Evolutionary conservation across 2,797 vertebrate species (phyloP), one percentile per base, ranked within the genome.

Genomic region (Glyptemys insculpta): DNA sequence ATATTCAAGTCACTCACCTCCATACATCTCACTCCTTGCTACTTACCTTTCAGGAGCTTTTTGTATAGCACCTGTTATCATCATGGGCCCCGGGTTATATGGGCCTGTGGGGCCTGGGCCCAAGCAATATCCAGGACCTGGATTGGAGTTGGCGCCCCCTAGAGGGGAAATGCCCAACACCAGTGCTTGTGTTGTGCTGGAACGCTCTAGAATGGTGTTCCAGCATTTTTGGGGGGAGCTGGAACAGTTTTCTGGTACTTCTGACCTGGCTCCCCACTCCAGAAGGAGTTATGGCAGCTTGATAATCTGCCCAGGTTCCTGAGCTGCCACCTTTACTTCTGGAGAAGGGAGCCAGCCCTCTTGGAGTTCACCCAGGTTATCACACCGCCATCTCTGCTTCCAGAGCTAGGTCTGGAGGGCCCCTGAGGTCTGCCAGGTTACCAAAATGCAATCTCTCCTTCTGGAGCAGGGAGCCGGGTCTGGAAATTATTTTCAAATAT

Each of bases 11-110:
- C 68, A 41, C 37, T 8, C 53, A 54, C 21, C 68, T 41, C n/a
- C 37, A 72, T 12, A 72, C 18, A 72, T 19, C 37, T 72, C 11
- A 72, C 68, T 72, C 68, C 68, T 15, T 41, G 68, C 68, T 72
- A 23, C 19, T 72, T 41, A 41, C 23, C 37, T 23, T 10, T 72
- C 37, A 41, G 37, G 19, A 41, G 37, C 21, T 37, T 23, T 72
- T 62, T 59, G 29, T 16, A 62, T 34, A 62, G 29, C 59, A 15
- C 6, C 31, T 34, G 29, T 62, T 44, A 49, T 47, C 53, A 62
- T 8, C 18, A 59, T 0, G 0, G 25, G 12, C 91, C 89, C 25
- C 21, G 4, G 72, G 56, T 62, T 62, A 62, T 59, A 59, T 29
- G 27, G 57, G 56, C 27, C 56, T 29, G 56, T 27, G 27, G 56